phyloP scores from a whole-genome alignment of 2,797 vertebrate genomes.

The Diceros bicornis region DNA sequence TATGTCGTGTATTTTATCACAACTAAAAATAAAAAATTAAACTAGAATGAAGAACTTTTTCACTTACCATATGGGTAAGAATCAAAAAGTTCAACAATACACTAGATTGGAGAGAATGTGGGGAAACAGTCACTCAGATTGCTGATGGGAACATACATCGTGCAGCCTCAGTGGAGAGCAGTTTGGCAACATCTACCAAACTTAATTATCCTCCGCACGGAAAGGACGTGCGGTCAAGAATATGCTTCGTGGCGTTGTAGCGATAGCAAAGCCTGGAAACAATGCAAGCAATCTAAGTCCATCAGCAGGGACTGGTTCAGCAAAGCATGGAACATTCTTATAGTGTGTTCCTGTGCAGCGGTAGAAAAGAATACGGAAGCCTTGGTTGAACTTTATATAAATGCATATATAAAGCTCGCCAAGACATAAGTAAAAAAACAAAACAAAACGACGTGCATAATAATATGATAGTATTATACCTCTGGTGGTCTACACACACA shows the following conservation, averaged over 20 bases:
- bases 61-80: neutral
- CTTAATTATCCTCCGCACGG: neutral
- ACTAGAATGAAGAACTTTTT: neutral
- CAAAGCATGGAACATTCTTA: neutral
- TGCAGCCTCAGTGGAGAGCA: neutral
- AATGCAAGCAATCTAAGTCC: too few relatives aligned
- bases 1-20: neutral
- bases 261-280: neutral
- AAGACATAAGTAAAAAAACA: neutral
- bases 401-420: neutral
- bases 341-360: neutral
- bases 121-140: neutral
- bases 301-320: neutral
- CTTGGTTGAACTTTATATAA: neutral
- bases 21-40: neutral
- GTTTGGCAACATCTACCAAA: neutral
- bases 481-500: neutral
- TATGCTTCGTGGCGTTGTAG: neutral
- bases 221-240: neutral
- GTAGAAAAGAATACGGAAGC: neutral
- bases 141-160: neutral
- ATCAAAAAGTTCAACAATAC: neutral
- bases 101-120: neutral
- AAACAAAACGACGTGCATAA: neutral
- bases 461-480: neutral